Conservation (phyloP, 1,140 invertebrate genomes). For the Philopotamus ludificatus region DNA sequence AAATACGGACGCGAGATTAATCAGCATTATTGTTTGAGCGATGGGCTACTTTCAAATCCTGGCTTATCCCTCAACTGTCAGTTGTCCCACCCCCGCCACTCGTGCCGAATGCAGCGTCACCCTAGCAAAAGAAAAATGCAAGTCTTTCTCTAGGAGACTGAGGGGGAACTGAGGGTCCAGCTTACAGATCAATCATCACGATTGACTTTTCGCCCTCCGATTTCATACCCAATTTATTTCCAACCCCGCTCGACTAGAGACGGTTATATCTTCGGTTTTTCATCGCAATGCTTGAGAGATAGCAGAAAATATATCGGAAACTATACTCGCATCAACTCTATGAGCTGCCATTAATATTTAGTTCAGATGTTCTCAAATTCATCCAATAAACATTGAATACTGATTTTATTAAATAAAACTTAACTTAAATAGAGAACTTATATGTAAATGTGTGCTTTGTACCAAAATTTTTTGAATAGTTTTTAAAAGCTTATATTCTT, state of each 20-base stretch:
- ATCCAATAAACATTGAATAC: too few species aligned
- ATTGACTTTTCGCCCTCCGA: conserved; percentile 42
- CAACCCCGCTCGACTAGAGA: conserved; percentile 17
- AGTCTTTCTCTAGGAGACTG: not conserved
- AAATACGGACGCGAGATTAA: conserved; percentile 9
- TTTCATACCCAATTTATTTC: conserved; percentile 42
- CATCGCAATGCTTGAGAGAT: too few species aligned
- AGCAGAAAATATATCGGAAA: too few species aligned
- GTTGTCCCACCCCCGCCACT: conserved; percentile 1
- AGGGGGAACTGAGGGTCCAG: conserved; percentile 16
- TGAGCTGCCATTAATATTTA: too few species aligned
- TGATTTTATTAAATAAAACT: too few species aligned
- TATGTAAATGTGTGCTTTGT: too few species aligned
- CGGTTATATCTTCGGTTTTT: conserved; percentile 38
- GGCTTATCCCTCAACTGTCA: conserved; percentile 2
- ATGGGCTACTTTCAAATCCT: conserved; percentile 21
- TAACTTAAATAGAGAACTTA: too few species aligned
- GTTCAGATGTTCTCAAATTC: too few species aligned
- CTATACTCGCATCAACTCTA: too few species aligned
- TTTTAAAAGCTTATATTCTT: too few species aligned
- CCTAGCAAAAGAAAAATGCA: conserved; percentile 30
- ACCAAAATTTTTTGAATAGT: too few species aligned
- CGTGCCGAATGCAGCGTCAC: conserved; percentile 20
- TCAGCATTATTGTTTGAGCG: conserved; percentile 28
- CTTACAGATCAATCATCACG: conserved; percentile 41